Percentiles rank a stretch among this genome's conserved stretches.
phyloP scores from a whole-genome alignment of 2,113 vertebrate species.

The Spea bombifrons region DNA sequence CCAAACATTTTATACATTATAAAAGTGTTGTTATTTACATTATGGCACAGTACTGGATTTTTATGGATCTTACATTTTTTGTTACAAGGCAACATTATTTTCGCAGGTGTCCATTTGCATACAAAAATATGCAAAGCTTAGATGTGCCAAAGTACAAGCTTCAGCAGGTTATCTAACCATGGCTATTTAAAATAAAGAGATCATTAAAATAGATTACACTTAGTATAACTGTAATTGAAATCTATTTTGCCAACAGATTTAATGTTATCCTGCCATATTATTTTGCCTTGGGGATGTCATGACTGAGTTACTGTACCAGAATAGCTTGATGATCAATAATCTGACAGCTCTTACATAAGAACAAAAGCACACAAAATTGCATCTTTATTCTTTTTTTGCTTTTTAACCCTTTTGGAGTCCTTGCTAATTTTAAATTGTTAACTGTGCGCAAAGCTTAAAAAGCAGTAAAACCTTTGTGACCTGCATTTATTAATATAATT shows the following conservation, averaged over 20 bases:
- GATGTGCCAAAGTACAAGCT: slow-evolving; percentile 13
- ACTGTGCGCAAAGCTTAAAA: too few species aligned
- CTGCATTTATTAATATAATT: slow-evolving; percentile 31
- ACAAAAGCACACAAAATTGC: slow-evolving; percentile 10
- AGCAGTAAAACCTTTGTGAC: background rate
- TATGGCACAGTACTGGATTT: too few species aligned
- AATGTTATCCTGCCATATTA: slow-evolving; percentile 29
- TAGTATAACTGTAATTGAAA: slow-evolving; percentile 41
- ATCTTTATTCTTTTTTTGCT: slow-evolving; percentile 14
- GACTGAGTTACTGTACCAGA: slow-evolving; percentile 35
- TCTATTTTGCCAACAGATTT: slow-evolving; percentile 36
- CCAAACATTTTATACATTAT: too few species aligned
- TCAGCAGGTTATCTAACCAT: slow-evolving; percentile 20
- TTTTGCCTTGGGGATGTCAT: slow-evolving; percentile 34
- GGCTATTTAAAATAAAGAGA: slow-evolving; percentile 36
- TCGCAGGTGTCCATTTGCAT: background rate
- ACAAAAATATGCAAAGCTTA: slow-evolving; percentile 10
- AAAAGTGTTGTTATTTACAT: too few species aligned
- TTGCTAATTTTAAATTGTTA: too few species aligned
- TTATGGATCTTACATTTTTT: background rate
- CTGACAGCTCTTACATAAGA: background rate
- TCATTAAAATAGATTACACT: slow-evolving; percentile 39
- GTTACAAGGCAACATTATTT: background rate
- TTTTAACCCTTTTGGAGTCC: too few species aligned
- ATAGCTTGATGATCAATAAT: slow-evolving; percentile 33